Percentiles rank a stretch among this genome's conserved stretches.
phyloP scores from a whole-genome alignment of 2,888 invertebrate species.

The Erynnis tages region DNA sequence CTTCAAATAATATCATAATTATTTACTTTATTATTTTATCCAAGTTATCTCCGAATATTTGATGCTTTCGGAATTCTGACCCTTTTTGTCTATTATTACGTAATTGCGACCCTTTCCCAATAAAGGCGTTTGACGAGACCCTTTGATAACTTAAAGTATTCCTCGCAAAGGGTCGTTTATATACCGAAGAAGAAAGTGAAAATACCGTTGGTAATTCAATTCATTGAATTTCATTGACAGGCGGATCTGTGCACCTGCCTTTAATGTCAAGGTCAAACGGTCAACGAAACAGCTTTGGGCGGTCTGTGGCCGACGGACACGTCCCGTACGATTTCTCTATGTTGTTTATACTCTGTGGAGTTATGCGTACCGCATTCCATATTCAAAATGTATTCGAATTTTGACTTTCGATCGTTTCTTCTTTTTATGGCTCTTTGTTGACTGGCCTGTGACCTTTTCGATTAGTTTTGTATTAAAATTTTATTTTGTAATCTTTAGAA shows the following conservation, averaged over 20 bases:
- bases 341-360: slow-evolving; percentile 52
- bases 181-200: slow-evolving; percentile 37
- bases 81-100: neutral
- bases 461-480: neutral
- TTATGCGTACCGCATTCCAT: slow-evolving; percentile 58
- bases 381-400: slow-evolving; percentile 15
- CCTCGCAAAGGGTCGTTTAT: slow-evolving; percentile 3
- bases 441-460: neutral
- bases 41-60: neutral
- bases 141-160: slow-evolving; percentile 17
- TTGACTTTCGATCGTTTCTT: slow-evolving; percentile 32
- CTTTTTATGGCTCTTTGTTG: neutral
- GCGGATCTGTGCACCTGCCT: slow-evolving; percentile 49
- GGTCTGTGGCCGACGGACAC: slow-evolving; percentile 37
- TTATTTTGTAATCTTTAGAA: too few relatives aligned
- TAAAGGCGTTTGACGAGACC: slow-evolving; percentile 6
- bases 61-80: slow-evolving; percentile 1
- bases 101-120: neutral
- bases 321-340: slow-evolving; percentile 66
- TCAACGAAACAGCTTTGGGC: slow-evolving; percentile 43
- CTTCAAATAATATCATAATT: too few relatives aligned
- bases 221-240: slow-evolving; percentile 23
- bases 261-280: slow-evolving; percentile 69
- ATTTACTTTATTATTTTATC: too few relatives aligned
- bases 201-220: slow-evolving; percentile 33